A percentile compares a stretch with the other conserved stretches of the same genome.
These are phyloP conservation scores for Nemopilema nomurai DNA, from an alignment of 30 jellyfish, hydroid and myxozoan genomes.

Conservation along the genomic window DNA sequence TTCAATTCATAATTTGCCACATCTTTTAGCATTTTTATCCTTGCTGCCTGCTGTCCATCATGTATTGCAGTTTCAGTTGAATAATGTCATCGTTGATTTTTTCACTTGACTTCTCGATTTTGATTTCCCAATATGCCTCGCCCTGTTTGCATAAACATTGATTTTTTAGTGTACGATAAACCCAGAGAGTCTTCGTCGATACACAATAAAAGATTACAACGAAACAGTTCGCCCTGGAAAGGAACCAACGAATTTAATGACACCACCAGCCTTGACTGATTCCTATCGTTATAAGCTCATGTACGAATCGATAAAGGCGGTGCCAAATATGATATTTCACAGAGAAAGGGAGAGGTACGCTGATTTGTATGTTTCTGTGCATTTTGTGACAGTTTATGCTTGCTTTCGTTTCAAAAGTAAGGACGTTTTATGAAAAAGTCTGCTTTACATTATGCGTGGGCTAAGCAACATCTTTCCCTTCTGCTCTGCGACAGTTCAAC, in stretches of 20 bases:
- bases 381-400: not conserved
- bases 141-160: too few relatives aligned
- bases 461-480: too few relatives aligned
- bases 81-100: too few relatives aligned
- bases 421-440: too few relatives aligned
- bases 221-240: constrained; percentile 77
- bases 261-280: constrained; percentile 53
- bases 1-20: too few relatives aligned
- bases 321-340: not conserved
- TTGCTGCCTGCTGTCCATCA: too few relatives aligned
- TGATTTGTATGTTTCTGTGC: not conserved
- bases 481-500: too few relatives aligned
- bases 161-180: constrained; percentile 61
- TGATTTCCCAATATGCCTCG: not conserved
- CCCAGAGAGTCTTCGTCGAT: constrained; percentile 53
- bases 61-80: too few relatives aligned
- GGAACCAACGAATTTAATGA: constrained; percentile 71
- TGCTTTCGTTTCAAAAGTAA: not conserved
- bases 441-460: too few relatives aligned
- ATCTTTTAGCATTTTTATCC: too few relatives aligned
- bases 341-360: constrained; percentile 53
- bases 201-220: constrained; percentile 49
- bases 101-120: not conserved
- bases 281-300: constrained; percentile 59
- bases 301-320: constrained; percentile 33